phyloP scores from a whole-genome alignment of 1,140 invertebrate genomes.

The Alviniconcha marisindica region DNA sequence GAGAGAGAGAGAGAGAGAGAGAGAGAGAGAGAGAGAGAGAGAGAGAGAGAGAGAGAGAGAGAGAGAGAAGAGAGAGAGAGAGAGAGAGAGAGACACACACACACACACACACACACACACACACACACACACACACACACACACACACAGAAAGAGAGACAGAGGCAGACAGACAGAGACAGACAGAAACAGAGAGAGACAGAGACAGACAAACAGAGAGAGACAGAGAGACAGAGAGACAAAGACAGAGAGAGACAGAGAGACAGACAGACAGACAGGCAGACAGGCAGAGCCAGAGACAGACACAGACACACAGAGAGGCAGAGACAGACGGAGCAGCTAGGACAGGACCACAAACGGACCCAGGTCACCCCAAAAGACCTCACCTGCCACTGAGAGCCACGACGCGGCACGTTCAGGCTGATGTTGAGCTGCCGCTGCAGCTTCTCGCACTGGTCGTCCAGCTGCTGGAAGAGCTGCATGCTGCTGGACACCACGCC shows the following conservation, averaged over 20 bases:
- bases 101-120: background rate
- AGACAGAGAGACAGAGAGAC: too few relatives aligned
- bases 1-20: too few relatives aligned
- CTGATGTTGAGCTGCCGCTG: conserved; percentile 35
- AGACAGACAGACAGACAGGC: background rate
- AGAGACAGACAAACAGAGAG: background rate
- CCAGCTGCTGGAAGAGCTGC: conserved; percentile 31
- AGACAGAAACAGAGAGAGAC: background rate
- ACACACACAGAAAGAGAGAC: background rate
- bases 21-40: too few relatives aligned
- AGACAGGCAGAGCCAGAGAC: background rate
- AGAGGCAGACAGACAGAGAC: background rate
- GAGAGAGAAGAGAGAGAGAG: background rate
- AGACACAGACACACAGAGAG: background rate
- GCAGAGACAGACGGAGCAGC: background rate
- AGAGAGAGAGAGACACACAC: background rate
- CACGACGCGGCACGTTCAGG: conserved; percentile 2
- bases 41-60: background rate
- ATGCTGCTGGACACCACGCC: background rate
- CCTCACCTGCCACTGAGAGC: conserved; percentile 7
- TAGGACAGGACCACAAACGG: background rate
- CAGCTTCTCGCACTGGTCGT: conserved; percentile 40
- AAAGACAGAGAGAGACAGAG: background rate
- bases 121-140: background rate
- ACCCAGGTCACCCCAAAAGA: background rate